These are phyloP conservation scores for Ormyrus thymus DNA, from an alignment of 2,888 invertebrate species.

Conservation along the genomic window DNA sequence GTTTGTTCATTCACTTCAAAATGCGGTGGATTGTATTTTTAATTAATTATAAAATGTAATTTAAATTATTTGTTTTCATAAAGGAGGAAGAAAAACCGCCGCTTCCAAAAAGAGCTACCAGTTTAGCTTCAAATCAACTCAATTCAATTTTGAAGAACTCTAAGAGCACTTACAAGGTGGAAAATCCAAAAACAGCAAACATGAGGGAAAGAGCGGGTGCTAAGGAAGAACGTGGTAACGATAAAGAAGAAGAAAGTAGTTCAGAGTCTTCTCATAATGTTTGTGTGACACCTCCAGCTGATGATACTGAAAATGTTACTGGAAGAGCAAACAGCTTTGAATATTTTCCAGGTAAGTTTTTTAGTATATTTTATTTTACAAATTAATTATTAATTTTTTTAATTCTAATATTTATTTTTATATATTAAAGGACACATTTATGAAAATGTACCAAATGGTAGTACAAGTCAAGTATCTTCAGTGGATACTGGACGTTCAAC, in stretches of 20 bases:
- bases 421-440: conserved; percentile 76
- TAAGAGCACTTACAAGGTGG: conserved; percentile 65
- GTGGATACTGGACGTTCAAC: conserved; percentile 69
- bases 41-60: not conserved
- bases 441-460: conserved; percentile 74
- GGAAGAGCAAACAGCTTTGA: conserved; percentile 83
- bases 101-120: conserved; percentile 67
- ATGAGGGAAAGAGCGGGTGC: not conserved
- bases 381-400: not conserved
- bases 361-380: not conserved
- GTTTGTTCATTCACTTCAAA: not conserved
- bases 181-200: conserved; percentile 49
- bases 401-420: not conserved
- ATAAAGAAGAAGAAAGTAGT: conserved; percentile 65
- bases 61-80: not conserved
- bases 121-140: conserved; percentile 62
- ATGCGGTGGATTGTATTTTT: not conserved
- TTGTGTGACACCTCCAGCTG: conserved; percentile 63
- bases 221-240: conserved; percentile 4
- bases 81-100: conserved; percentile 66
- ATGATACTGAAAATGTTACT: conserved; percentile 71
- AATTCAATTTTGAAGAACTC: conserved; percentile 67
- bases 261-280: conserved; percentile 63
- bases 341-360: conserved; percentile 74
- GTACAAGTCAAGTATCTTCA: conserved; percentile 68